phyloP scores from a whole-genome alignment of 2,113 vertebrate species.

The Onychorhynchus coronatus region DNA sequence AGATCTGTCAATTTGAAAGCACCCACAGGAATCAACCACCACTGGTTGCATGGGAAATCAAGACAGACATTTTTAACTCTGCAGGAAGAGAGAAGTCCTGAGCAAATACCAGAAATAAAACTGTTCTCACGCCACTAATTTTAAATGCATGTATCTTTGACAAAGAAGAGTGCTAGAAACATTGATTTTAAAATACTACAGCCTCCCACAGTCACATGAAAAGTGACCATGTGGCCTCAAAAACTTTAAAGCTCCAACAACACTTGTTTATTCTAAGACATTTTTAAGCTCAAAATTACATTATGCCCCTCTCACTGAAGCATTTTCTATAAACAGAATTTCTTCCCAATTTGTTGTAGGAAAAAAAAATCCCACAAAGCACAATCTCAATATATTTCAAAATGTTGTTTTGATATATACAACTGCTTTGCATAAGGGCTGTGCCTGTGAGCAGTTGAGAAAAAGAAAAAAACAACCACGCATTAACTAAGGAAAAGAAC shows the following conservation, averaged over 20 bases:
- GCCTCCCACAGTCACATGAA: neutral
- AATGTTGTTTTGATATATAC: neutral
- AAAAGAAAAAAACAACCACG: neutral
- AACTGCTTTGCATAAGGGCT: neutral
- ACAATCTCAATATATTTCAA: neutral
- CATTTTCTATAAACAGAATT: neutral
- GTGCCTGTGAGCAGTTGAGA: neutral
- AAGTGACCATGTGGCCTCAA: neutral
- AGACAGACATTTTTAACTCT: neutral
- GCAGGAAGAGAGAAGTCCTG: neutral
- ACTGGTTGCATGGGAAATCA: neutral
- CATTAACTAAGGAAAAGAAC: neutral
- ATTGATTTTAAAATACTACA: neutral
- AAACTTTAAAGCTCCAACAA: neutral
- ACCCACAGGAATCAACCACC: neutral
- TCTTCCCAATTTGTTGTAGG: neutral
- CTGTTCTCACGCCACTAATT: neutral
- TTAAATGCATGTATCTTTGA: neutral
- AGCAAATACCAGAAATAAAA: neutral
- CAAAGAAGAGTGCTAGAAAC: neutral
- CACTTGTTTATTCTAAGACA: neutral
- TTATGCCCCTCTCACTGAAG: neutral
- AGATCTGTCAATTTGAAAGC: neutral
- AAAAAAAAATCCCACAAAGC: neutral
- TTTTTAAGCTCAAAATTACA: neutral